A percentile compares a stretch with the other conserved stretches of the same genome.
These are phyloP conservation scores for Drosophila picticornis DNA, from an alignment of 2,888 invertebrate species.

Conservation along the genomic window DNA sequence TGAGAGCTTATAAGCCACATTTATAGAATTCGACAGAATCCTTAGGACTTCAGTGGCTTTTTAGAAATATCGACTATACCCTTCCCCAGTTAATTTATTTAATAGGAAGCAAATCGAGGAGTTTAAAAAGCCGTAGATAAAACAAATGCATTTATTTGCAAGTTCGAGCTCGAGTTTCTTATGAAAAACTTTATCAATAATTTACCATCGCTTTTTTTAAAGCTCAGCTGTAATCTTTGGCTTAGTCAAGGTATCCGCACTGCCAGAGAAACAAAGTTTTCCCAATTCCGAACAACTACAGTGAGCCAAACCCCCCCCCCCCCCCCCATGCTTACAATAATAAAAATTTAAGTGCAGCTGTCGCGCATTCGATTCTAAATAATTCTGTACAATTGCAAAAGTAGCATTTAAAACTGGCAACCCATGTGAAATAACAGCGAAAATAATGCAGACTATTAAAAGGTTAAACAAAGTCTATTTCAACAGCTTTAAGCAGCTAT, in stretches of 20 bases:
- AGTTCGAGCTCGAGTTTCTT: neutral
- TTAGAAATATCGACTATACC: neutral
- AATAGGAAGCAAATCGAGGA: neutral
- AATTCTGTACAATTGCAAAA: neutral
- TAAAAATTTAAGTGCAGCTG: neutral
- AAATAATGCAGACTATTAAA: neutral
- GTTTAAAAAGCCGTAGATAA: neutral
- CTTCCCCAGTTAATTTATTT: neutral
- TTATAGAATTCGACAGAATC: neutral
- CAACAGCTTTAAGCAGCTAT: neutral
- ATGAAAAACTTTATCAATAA: conserved; percentile 4
- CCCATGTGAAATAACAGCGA: neutral
- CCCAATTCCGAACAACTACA: conserved; percentile 20
- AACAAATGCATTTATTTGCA: conserved; percentile 4
- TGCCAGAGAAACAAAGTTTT: neutral
- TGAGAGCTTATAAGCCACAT: neutral
- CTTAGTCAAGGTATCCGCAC: neutral
- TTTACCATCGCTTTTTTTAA: neutral
- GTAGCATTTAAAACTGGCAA: neutral
- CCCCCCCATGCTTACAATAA: too few relatives aligned
- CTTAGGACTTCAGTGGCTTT: neutral
- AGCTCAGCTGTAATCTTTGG: conserved; percentile 1
- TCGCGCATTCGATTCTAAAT: too few relatives aligned
- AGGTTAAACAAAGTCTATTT: neutral
- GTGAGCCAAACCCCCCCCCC: too few relatives aligned